Evolutionary conservation across 2,113 vertebrate genomes (phyloP).

Genomic region (Egretta garzetta): DNA sequence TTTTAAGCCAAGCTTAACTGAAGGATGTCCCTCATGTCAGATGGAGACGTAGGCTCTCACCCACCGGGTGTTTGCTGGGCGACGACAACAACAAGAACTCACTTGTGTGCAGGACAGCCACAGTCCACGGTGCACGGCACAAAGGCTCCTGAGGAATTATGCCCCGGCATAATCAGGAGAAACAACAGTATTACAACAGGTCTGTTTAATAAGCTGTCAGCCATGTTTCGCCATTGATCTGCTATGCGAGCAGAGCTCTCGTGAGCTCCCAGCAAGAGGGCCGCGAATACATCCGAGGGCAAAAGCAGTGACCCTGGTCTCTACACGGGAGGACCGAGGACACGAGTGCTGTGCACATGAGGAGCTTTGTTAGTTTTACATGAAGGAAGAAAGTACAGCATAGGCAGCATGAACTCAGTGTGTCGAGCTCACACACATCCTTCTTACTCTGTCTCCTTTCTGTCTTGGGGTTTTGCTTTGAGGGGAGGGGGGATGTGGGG

Average conservation of each 20-base stretch:
- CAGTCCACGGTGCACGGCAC: background rate
- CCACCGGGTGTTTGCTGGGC: background rate
- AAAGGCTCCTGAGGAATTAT: background rate
- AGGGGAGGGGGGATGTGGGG: too few species aligned
- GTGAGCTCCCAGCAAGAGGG: background rate
- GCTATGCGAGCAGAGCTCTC: background rate
- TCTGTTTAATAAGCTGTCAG: background rate
- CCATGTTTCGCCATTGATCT: background rate
- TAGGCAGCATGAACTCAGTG: background rate
- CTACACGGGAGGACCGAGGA: background rate
- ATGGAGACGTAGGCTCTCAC: background rate
- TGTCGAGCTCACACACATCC: accelerated
- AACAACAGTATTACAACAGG: background rate
- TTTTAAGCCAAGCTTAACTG: background rate
- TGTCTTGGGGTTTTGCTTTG: background rate
- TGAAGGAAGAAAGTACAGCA: background rate
- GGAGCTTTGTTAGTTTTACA: background rate
- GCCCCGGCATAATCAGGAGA: background rate
- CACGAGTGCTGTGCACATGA: background rate
- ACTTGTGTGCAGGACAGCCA: accelerated
- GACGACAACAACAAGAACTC: background rate
- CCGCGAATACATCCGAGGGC: accelerated
- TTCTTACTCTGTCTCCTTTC: background rate
- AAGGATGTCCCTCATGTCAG: background rate
- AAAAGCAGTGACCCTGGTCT: background rate